phyloP scores from a whole-genome alignment of 2,888 invertebrate species.

The Spatulosminthurus flaviceps region DNA sequence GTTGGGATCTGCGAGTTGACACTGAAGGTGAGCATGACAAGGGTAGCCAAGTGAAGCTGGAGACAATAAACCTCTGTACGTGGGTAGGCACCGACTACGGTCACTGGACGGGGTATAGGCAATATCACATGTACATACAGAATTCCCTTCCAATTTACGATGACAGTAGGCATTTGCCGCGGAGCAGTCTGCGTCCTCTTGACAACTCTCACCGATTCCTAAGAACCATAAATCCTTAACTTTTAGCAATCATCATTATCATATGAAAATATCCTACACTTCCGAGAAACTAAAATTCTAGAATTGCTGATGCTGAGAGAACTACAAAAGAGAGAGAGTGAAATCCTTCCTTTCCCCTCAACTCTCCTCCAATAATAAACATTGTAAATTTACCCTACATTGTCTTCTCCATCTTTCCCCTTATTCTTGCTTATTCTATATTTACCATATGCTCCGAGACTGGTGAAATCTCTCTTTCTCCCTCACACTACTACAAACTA shows the following conservation, averaged over 20 bases:
- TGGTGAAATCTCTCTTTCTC: too few species aligned
- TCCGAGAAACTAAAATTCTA: too few species aligned
- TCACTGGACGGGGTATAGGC: constrained; percentile 64
- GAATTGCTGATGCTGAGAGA: too few species aligned
- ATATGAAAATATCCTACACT: too few species aligned
- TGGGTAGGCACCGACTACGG: constrained; percentile 64
- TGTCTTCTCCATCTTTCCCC: too few species aligned
- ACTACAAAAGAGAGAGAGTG: too few species aligned
- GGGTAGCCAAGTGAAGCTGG: constrained; percentile 78
- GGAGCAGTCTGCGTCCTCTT: constrained; percentile 60
- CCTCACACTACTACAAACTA: too few species aligned
- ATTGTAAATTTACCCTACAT: too few species aligned
- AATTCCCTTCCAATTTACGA: constrained; percentile 61
- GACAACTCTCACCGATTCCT: constrained; percentile 61
- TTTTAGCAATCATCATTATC: constrained; percentile 32
- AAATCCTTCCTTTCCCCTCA: too few species aligned
- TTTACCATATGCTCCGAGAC: too few species aligned
- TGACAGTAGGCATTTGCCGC: constrained; percentile 61
- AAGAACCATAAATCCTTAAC: constrained; percentile 40
- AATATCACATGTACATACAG: constrained; percentile 62
- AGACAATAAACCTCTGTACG: constrained; percentile 64
- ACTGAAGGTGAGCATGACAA: constrained; percentile 80
- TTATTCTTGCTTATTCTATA: too few species aligned
- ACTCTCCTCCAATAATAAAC: too few species aligned
- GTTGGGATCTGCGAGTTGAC: constrained; percentile 80